phyloP scores from a whole-genome alignment of 2,113 vertebrate genomes.

The Indri indri region DNA sequence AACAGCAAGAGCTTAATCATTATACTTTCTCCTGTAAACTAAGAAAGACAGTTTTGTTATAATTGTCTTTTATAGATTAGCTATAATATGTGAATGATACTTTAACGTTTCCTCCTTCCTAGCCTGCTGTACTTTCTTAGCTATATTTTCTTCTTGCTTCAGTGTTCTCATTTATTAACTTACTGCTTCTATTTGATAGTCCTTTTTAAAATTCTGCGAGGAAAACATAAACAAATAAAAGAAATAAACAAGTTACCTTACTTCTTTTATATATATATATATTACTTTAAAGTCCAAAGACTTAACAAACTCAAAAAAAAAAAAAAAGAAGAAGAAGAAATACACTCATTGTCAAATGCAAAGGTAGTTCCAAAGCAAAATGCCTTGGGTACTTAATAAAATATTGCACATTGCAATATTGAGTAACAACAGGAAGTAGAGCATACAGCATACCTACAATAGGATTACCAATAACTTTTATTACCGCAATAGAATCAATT shows the following conservation, averaged over 20 bases:
- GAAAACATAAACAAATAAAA: neutral
- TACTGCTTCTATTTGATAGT: neutral
- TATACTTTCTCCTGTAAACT: neutral
- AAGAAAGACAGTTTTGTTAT: neutral
- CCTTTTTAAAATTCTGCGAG: neutral
- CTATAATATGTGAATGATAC: neutral
- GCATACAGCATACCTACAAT: neutral
- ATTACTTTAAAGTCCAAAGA: neutral
- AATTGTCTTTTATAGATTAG: neutral
- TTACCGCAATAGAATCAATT: conserved; percentile 34
- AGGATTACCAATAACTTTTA: conserved; percentile 18
- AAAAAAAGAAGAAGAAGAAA: neutral
- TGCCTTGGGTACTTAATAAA: neutral
- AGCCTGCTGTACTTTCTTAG: neutral
- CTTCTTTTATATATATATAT: neutral
- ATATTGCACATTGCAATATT: neutral
- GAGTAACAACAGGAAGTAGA: neutral
- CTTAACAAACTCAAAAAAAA: neutral
- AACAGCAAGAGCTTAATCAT: neutral
- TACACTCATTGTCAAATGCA: neutral
- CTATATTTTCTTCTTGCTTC: conserved; percentile 6
- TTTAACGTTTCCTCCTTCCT: neutral
- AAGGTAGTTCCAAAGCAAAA: conserved; percentile 4
- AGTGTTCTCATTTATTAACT: neutral
- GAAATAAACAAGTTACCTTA: neutral